Conservation (phyloP, 2,888 invertebrate species). For the Xestia c-nigrum region DNA sequence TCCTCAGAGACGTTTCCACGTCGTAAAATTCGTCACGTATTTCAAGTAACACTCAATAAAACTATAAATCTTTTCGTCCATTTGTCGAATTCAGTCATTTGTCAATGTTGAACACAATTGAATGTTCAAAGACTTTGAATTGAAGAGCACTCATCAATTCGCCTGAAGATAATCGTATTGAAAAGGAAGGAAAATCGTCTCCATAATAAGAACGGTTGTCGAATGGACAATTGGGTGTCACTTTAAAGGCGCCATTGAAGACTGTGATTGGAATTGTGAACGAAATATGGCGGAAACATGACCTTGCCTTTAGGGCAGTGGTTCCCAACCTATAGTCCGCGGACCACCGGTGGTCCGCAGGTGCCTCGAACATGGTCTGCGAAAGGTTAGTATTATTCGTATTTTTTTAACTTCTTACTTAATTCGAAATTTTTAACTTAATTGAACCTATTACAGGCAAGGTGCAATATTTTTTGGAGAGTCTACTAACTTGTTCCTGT, state of each 20-base stretch:
- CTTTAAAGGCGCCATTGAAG: slow-evolving; percentile 23
- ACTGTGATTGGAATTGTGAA: slow-evolving; percentile 28
- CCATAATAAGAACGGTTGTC: slow-evolving; percentile 16
- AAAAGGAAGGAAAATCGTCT: slow-evolving; percentile 10
- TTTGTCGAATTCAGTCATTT: slow-evolving; percentile 50
- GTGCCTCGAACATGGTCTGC: too few relatives aligned
- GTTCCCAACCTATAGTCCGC: too few relatives aligned
- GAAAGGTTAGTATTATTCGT: too few relatives aligned
- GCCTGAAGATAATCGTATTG: slow-evolving; percentile 24
- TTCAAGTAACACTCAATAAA: slow-evolving; percentile 16
- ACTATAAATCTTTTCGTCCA: slow-evolving; percentile 52
- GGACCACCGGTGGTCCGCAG: too few relatives aligned
- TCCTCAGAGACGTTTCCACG: neutral
- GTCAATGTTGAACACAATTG: slow-evolving; percentile 58
- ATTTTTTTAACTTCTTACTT: too few relatives aligned
- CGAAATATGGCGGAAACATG: slow-evolving; percentile 34
- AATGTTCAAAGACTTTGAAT: slow-evolving; percentile 53
- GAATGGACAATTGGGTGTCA: slow-evolving; percentile 41
- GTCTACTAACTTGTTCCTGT: too few relatives aligned
- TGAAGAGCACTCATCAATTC: slow-evolving; percentile 38
- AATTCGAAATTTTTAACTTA: too few relatives aligned
- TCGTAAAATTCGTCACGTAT: slow-evolving; percentile 17
- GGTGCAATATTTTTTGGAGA: too few relatives aligned
- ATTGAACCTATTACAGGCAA: too few relatives aligned
- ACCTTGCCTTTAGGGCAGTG: neutral